These are phyloP conservation scores for Drosophila anomelani DNA, from an alignment of 2,888 invertebrate species.

Conservation along the genomic window DNA sequence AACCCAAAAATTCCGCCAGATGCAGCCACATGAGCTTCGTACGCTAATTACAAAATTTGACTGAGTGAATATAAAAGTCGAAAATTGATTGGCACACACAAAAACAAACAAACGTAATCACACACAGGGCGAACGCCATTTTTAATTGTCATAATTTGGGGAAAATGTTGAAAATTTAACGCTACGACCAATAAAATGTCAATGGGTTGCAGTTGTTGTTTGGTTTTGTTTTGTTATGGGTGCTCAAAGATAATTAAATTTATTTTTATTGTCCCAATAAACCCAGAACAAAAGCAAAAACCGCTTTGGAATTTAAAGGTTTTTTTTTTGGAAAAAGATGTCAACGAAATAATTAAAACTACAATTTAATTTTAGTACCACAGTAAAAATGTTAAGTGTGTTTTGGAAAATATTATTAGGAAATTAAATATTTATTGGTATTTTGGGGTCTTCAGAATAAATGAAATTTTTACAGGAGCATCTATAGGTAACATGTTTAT, in stretches of 20 bases:
- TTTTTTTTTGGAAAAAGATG: neutral
- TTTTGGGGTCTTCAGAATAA: neutral
- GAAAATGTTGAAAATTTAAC: constrained; percentile 53
- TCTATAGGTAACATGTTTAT: neutral
- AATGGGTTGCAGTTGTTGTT: constrained; percentile 42
- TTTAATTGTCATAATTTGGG: constrained; percentile 67
- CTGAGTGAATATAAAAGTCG: constrained; percentile 80
- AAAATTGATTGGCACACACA: constrained; percentile 75
- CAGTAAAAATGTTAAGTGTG: neutral
- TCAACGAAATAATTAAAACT: constrained; percentile 6
- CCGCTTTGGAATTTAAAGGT: constrained; percentile 6
- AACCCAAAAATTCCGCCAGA: constrained; percentile 45
- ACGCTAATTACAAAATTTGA: constrained; percentile 72
- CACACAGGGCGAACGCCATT: constrained; percentile 27
- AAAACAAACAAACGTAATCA: constrained; percentile 34
- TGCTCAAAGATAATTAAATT: constrained; percentile 53
- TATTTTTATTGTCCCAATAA: constrained; percentile 48
- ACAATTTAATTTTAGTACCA: constrained; percentile 7
- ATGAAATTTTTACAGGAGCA: neutral
- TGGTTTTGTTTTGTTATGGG: constrained; percentile 39
- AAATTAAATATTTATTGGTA: neutral
- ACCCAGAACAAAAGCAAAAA: constrained; percentile 17
- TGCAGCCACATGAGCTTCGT: constrained; percentile 59
- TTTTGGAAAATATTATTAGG: neutral
- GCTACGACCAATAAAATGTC: constrained; percentile 58